These are phyloP conservation scores for Pammene fasciana DNA, from an alignment of 2,888 invertebrate genomes.

Conservation along the genomic window DNA sequence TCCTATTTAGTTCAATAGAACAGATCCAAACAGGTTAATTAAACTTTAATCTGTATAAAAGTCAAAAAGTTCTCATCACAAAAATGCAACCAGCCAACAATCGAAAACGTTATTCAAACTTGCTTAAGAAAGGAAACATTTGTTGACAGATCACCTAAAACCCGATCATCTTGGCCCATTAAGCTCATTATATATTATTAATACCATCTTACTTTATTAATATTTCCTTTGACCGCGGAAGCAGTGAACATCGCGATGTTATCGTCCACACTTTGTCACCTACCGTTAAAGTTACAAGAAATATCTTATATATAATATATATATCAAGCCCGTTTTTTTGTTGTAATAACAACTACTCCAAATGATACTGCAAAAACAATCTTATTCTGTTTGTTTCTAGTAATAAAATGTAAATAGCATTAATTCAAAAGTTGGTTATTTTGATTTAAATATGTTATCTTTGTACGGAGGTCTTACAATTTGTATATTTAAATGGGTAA, in stretches of 20 bases:
- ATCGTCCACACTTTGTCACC: constrained; percentile 44
- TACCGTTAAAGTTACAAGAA: constrained; percentile 25
- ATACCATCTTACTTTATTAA: constrained; percentile 38
- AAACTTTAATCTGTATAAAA: neutral
- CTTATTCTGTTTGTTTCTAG: neutral
- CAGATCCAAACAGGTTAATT: neutral
- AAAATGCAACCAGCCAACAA: constrained; percentile 24
- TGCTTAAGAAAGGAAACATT: constrained; percentile 33
- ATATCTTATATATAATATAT: neutral
- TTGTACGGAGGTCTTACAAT: no score
- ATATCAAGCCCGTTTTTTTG: constrained; percentile 23
- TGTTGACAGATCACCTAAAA: constrained; percentile 34
- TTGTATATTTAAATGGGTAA: neutral
- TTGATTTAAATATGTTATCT: no score
- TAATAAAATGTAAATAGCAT: neutral
- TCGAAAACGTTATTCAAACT: constrained; percentile 30
- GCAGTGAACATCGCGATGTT: constrained; percentile 37
- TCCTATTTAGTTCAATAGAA: neutral
- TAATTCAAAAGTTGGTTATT: neutral
- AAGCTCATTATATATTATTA: constrained; percentile 35
- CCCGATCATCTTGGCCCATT: constrained; percentile 34
- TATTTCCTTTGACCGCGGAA: constrained; percentile 45
- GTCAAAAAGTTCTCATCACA: constrained; percentile 10
- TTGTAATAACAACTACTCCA: neutral
- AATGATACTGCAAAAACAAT: neutral